Conservation (phyloP, 2,888 invertebrate genomes). For the Acleris laterana region DNA sequence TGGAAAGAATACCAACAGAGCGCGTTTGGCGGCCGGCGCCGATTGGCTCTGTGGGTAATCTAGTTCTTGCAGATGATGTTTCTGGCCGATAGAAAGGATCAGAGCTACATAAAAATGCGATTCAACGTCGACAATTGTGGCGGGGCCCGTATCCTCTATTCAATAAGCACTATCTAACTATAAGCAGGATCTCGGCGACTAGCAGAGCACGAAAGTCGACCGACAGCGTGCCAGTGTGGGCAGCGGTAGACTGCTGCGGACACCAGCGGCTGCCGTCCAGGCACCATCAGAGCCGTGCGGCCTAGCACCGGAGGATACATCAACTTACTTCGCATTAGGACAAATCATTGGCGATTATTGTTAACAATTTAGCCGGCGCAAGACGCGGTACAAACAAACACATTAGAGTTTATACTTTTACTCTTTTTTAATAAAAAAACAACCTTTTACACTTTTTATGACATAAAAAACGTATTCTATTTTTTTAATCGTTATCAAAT, state of each 20-base stretch:
- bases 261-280: not conserved
- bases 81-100: no score
- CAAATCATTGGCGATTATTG: not conserved
- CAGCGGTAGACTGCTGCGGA: slow-evolving; percentile 23
- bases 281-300: not conserved
- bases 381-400: slow-evolving; percentile 63
- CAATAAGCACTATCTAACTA: slow-evolving; percentile 76
- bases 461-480: slow-evolving; percentile 49
- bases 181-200: slow-evolving; percentile 12
- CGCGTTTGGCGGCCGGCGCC: no score
- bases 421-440: slow-evolving; percentile 66
- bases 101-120: no score
- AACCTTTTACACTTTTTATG: slow-evolving; percentile 71
- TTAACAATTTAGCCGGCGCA: not conserved
- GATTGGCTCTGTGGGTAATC: no score
- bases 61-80: no score
- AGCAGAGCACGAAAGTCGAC: not conserved
- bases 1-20: no score
- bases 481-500: slow-evolving; percentile 44
- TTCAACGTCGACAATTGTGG: no score
- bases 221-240: not conserved
- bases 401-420: slow-evolving; percentile 71
- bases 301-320: not conserved
- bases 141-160: slow-evolving; percentile 28
- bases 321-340: not conserved